Evolutionary conservation across 1,140 invertebrate species (phyloP).

Genomic region (Saxidomus purpurata): DNA sequence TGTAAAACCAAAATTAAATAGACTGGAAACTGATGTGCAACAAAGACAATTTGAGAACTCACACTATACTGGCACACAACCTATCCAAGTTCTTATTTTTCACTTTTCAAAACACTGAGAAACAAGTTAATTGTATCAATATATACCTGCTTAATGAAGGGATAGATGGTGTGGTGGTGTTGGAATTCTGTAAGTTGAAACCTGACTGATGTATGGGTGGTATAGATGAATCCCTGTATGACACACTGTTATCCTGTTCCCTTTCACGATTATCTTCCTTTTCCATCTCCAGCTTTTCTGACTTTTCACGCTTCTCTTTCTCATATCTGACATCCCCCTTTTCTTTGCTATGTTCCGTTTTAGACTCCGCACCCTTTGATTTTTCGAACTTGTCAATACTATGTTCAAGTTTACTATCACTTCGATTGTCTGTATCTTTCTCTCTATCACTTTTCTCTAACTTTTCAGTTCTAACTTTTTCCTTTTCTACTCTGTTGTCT

Average conservation of each 20-base stretch:
- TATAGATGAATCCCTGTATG: constrained; percentile 68
- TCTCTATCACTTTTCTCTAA: constrained; percentile 48
- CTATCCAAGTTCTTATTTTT: no score
- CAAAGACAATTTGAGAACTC: no score
- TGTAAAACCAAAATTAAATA: no score
- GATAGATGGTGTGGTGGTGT: constrained; percentile 69
- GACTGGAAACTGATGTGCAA: no score
- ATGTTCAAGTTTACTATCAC: constrained; percentile 42
- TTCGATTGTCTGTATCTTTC: constrained; percentile 28
- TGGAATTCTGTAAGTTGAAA: constrained; percentile 70
- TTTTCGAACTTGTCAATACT: constrained; percentile 41
- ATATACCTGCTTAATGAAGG: constrained; percentile 75
- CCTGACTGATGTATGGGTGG: constrained; percentile 78
- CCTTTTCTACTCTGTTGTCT: constrained; percentile 47
- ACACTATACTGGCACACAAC: background rate
- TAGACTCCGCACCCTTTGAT: constrained; percentile 47
- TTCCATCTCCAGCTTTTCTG: constrained; percentile 67
- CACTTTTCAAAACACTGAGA: no score
- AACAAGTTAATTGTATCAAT: no score
- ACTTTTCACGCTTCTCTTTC: constrained; percentile 62
- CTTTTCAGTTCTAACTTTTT: constrained; percentile 64
- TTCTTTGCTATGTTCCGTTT: constrained; percentile 63
- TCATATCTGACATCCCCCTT: constrained; percentile 69
- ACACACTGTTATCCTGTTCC: constrained; percentile 55
- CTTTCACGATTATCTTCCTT: constrained; percentile 61